Evolutionary conservation across 1,140 invertebrate genomes (phyloP).

Genomic region (Apocrypta bakeri): DNA sequence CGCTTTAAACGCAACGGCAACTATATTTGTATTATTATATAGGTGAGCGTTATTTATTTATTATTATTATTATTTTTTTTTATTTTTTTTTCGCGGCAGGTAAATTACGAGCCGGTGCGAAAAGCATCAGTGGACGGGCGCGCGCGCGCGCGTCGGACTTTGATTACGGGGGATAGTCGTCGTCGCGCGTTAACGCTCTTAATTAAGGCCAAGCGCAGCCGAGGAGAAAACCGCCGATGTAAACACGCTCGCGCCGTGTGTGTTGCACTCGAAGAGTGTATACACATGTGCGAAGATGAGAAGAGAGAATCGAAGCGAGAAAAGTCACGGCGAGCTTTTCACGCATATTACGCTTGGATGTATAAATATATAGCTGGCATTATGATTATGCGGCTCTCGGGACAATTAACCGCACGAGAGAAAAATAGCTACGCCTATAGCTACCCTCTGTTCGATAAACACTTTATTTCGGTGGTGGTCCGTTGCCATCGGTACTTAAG

Average conservation of each 20-base stretch:
- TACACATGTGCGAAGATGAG: slow-evolving; percentile 46
- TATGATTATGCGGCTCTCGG: no score
- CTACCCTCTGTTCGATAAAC: slow-evolving; percentile 51
- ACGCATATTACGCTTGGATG: no score
- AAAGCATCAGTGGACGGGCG: no score
- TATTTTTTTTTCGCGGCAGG: no score
- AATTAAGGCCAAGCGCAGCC: slow-evolving; percentile 21
- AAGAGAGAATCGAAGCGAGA: not conserved
- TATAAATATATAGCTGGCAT: no score
- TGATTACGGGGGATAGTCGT: not conserved
- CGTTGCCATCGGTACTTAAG: slow-evolving; percentile 58
- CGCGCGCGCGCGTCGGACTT: no score
- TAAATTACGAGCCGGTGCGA: no score
- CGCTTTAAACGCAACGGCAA: not conserved
- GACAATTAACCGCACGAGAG: not conserved
- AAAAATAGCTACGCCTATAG: no score
- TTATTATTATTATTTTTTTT: no score
- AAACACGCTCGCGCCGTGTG: not conserved
- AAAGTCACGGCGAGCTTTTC: no score
- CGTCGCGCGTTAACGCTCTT: not conserved
- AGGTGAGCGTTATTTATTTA: not conserved
- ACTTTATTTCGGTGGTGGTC: slow-evolving; percentile 63
- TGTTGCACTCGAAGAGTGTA: slow-evolving; percentile 1
- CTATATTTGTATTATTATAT: not conserved
- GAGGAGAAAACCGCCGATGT: not conserved